A percentile compares a stretch with the other conserved stretches of the same genome.
phyloP scores from a whole-genome alignment of 2,113 vertebrate species.

The Pteruthius melanotis region DNA sequence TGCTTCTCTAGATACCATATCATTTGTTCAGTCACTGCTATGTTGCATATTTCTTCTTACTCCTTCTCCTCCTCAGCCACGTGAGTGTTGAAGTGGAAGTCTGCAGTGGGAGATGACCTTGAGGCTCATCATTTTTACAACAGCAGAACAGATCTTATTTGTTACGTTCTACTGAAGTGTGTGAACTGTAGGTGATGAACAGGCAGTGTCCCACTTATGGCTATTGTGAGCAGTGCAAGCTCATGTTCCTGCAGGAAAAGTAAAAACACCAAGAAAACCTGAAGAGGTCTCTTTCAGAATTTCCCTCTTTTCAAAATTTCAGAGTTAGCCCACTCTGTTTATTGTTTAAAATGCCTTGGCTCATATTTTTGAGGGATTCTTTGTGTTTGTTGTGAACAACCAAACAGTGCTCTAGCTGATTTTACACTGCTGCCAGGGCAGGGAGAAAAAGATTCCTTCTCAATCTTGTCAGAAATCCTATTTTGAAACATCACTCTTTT shows the following conservation, averaged over 20 bases:
- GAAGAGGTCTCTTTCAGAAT: neutral
- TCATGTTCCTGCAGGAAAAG: neutral
- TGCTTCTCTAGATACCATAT: neutral
- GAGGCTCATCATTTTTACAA: neutral
- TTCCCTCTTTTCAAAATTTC: neutral
- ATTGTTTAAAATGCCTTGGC: neutral
- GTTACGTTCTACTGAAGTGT: neutral
- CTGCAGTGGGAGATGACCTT: neutral
- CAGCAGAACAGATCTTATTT: neutral
- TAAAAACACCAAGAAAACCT: neutral
- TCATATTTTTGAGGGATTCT: neutral
- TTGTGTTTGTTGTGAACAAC: neutral
- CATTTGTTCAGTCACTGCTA: neutral
- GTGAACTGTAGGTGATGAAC: neutral
- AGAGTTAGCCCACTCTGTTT: neutral
- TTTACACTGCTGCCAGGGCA: neutral
- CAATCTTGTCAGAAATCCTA: neutral
- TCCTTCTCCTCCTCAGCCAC: neutral
- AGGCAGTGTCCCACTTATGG: neutral
- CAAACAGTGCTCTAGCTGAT: neutral
- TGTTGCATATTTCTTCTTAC: neutral
- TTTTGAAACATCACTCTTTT: neutral
- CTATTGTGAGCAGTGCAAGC: neutral
- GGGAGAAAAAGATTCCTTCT: neutral
- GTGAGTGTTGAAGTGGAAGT: neutral